Conservation (phyloP, 2,113 vertebrate species). For the Callipepla squamata region DNA sequence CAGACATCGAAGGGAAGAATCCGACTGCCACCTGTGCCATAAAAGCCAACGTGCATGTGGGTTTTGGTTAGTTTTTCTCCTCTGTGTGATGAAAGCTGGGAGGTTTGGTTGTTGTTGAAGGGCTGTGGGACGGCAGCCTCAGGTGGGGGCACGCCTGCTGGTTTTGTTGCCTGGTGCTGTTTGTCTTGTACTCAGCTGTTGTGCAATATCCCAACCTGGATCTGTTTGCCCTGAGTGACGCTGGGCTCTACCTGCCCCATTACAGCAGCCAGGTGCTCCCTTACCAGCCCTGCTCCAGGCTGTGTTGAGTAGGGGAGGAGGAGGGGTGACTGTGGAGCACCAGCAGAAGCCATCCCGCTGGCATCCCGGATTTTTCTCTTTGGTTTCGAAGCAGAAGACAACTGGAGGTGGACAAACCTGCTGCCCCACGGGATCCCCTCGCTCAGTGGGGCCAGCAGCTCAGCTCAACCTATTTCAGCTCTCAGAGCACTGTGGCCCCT, state of each 20-base stretch:
- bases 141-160: accelerated
- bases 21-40: not conserved
- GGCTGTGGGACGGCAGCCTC: not conserved
- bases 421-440: not conserved
- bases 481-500: accelerated
- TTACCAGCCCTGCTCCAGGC: not conserved
- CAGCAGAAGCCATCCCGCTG: not conserved
- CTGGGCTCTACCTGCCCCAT: not conserved
- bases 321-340: not conserved
- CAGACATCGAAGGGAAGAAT: slow-evolving; percentile 20
- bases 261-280: not conserved
- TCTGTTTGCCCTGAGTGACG: too few species aligned
- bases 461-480: not conserved
- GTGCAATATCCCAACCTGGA: not conserved
- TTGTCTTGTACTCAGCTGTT: not conserved
- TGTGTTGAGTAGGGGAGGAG: accelerated
- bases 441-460: not conserved
- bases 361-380: not conserved
- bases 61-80: not conserved
- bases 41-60: not conserved
- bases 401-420: not conserved
- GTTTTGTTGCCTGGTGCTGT: too few species aligned
- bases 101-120: accelerated
- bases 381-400: not conserved
- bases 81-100: not conserved